Conservation (phyloP, 2,888 invertebrate genomes). For the Diachrysia chrysitis region DNA sequence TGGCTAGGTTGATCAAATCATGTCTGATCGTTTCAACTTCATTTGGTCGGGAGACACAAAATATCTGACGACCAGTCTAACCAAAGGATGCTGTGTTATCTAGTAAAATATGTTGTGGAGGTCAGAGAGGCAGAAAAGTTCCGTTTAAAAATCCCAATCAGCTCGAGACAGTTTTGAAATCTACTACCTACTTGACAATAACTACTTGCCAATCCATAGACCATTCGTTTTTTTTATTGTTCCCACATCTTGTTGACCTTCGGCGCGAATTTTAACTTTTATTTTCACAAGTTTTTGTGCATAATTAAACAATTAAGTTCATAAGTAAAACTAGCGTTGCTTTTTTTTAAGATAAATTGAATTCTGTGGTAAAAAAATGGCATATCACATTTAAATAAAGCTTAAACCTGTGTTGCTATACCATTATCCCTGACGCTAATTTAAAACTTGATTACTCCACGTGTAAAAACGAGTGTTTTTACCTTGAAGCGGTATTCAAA, state of each 20-base stretch:
- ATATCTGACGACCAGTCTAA: too few relatives aligned
- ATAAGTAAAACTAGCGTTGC: not conserved
- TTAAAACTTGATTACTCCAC: not conserved
- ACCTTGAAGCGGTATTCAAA: not conserved
- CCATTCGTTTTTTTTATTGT: slow-evolving; percentile 4
- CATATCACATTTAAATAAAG: not conserved
- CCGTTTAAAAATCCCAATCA: too few relatives aligned
- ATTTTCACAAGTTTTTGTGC: slow-evolving; percentile 21
- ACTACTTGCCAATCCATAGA: slow-evolving; percentile 3
- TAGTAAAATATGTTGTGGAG: too few relatives aligned
- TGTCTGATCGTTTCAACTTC: not conserved
- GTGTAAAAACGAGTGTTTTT: not conserved
- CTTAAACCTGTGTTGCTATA: not conserved
- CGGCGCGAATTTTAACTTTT: slow-evolving; percentile 35
- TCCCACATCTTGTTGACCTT: slow-evolving; percentile 42
- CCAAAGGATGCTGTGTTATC: too few relatives aligned
- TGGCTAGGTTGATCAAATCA: not conserved
- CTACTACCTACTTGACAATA: too few relatives aligned
- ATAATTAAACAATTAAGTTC: not conserved
- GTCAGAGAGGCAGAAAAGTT: too few relatives aligned
- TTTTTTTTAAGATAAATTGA: not conserved
- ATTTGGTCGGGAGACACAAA: too few relatives aligned
- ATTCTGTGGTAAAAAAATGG: not conserved
- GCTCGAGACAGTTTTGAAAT: too few relatives aligned
- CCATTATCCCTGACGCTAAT: not conserved